These are phyloP conservation scores for Dromiciops gliroides DNA, from an alignment of 2,113 vertebrate species.

Conservation along the genomic window DNA sequence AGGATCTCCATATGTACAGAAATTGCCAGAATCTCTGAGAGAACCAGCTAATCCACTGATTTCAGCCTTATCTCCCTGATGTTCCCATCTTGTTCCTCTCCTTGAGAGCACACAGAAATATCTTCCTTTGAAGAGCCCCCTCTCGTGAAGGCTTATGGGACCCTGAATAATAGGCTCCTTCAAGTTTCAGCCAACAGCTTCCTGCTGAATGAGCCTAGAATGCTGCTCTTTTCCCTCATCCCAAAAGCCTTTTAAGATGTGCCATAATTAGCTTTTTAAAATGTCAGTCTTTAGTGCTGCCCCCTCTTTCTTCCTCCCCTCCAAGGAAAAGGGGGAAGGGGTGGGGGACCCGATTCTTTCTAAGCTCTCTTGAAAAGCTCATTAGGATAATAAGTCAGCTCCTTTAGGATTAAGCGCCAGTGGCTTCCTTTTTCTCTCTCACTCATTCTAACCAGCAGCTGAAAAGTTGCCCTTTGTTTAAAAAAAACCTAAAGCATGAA, in stretches of 20 bases:
- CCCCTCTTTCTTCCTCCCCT: background rate
- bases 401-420: slow-evolving; percentile 1
- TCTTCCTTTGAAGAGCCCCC: slow-evolving; percentile 4
- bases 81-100: slow-evolving; percentile 3
- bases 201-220: background rate
- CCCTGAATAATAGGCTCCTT: background rate
- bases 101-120: background rate
- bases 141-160: background rate
- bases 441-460: background rate
- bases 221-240: background rate
- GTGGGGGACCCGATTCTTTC: background rate
- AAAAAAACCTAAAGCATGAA: background rate
- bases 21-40: background rate
- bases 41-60: background rate
- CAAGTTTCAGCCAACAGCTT: background rate
- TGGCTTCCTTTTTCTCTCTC: background rate
- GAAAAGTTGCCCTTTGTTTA: background rate
- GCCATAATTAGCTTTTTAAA: slow-evolving; percentile 8
- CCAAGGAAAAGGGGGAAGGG: background rate
- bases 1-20: background rate
- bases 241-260: slow-evolving; percentile 6
- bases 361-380: slow-evolving; percentile 12
- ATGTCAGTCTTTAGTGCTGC: slow-evolving; percentile 3
- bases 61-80: background rate
- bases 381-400: slow-evolving; percentile 19